Base-by-base conservation (phyloP, 92 coral and sea anemone genomes). In the Siderastrea siderea region DNA sequence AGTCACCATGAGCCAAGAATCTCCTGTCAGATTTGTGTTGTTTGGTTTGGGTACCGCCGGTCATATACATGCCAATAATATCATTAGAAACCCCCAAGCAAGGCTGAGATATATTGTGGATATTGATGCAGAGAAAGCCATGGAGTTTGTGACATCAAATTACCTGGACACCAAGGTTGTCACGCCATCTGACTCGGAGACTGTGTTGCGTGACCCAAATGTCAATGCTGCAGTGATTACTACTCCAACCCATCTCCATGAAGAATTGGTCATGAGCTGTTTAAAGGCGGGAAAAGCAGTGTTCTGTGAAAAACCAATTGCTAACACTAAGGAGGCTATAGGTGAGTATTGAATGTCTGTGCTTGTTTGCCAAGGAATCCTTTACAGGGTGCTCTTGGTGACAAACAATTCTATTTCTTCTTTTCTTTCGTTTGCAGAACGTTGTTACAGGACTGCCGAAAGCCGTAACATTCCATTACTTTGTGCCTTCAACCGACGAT, bases 41-140 rank as follows among this genome's bases (percentile, higher is more conserved):
- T 91, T 95, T 55, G 99, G 95, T 2, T 64, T 96, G 43, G 99
- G 99, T 1, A 93, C 98, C 11, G 96, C 95, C 0, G 99, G 99
- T 1, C 71, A 77, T 16, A 93, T 96, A 45, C 99, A 96, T 69
- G 94, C 91, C 2, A 52, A 48, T 4, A 96, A 96, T 79, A 54
- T 93, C 47, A 46, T 78, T 7, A 66, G 85, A 48, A 95, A 88
- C 82, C 81, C 51, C 5, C 93, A 98, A 74, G 85, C 90, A 38
- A 92, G 89, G 15, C 77, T 96, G 8, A 92, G 83, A 74, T 96
- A 90, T 81, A 77, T 96, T 17, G 95, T 96, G 44, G 99, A 96
- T 68, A 88, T 89, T 57, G 94, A 93, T 72, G 77, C 84, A 3
- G 75, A 55, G 14, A 93, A 81, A 17, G 99, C 98, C 45, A 85